phyloP scores from a whole-genome alignment of 2,888 invertebrate species.

The Acleris laterana region DNA sequence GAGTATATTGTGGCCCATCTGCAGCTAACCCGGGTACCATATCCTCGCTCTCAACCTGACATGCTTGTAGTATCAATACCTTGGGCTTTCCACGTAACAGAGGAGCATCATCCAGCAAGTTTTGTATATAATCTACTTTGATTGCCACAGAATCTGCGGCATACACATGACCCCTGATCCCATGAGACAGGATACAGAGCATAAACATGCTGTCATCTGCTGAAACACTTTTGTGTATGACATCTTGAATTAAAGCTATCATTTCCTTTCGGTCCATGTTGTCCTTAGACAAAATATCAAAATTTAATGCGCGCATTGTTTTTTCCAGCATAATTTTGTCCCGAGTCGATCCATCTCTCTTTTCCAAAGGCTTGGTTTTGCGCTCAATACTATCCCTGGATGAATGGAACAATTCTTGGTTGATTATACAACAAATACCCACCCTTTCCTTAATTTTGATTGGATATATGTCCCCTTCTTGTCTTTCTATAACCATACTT shows the following conservation, averaged over 20 bases:
- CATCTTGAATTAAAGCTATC: conserved; percentile 59
- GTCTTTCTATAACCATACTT: conserved; percentile 18
- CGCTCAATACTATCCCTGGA: conserved; percentile 64
- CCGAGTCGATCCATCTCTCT: conserved; percentile 61
- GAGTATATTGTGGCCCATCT: conserved; percentile 56
- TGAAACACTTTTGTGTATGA: conserved; percentile 55
- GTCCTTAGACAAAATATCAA: conserved; percentile 59
- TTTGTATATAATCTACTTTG: conserved; percentile 70
- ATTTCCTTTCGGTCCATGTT: conserved; percentile 64
- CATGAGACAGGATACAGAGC: conserved; percentile 76
- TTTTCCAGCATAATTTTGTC: conserved; percentile 60
- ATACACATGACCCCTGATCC: conserved; percentile 70
- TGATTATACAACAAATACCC: conserved; percentile 74
- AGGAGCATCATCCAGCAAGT: conserved; percentile 59
- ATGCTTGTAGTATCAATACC: conserved; percentile 73
- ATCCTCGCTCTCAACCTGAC: conserved; percentile 62
- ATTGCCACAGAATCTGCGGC: conserved; percentile 74
- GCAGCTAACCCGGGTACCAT: conserved; percentile 52
- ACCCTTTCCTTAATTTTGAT: conserved; percentile 65
- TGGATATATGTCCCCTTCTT: conserved; percentile 52
- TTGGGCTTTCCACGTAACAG: conserved; percentile 67
- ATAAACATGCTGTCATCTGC: conserved; percentile 71
- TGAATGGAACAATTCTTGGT: conserved; percentile 72
- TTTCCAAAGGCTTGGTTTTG: conserved; percentile 48
- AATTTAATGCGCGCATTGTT: conserved; percentile 68